Conservation (phyloP, 35 echinoderm and acorn worm genomes). For the Diadema setosum region DNA sequence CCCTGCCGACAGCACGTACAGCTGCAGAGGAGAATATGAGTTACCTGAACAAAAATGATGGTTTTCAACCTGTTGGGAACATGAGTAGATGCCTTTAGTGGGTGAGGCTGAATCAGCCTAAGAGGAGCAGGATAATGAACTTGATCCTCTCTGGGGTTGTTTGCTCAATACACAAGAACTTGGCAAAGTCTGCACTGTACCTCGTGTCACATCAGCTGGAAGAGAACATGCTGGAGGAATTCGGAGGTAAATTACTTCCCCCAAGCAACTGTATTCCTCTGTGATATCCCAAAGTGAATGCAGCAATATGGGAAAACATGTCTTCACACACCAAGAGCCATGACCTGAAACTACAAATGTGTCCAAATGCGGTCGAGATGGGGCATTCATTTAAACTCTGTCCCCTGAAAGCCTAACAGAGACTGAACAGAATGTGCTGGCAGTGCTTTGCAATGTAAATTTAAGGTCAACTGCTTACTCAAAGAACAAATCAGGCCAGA, state of each 20-base stretch:
- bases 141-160: neutral
- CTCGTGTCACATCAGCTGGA: neutral
- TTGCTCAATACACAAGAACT: neutral
- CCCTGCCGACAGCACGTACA: too few relatives aligned
- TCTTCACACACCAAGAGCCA: neutral
- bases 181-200: neutral
- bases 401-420: neutral
- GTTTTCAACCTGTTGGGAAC: neutral
- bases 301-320: too few relatives aligned
- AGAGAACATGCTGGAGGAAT: neutral
- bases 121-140: neutral
- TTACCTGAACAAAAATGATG: too few relatives aligned
- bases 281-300: neutral
- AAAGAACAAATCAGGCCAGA: slow-evolving; percentile 45
- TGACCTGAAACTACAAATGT: neutral
- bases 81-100: neutral
- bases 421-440: neutral
- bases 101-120: neutral
- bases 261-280: neutral
- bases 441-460: neutral
- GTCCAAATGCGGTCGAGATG: neutral
- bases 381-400: neutral
- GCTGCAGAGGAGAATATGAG: too few relatives aligned
- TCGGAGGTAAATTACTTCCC: neutral
- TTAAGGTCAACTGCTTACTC: neutral